Conservation (phyloP, 2,888 invertebrate species). For the Acanthacorydalis orientalis region DNA sequence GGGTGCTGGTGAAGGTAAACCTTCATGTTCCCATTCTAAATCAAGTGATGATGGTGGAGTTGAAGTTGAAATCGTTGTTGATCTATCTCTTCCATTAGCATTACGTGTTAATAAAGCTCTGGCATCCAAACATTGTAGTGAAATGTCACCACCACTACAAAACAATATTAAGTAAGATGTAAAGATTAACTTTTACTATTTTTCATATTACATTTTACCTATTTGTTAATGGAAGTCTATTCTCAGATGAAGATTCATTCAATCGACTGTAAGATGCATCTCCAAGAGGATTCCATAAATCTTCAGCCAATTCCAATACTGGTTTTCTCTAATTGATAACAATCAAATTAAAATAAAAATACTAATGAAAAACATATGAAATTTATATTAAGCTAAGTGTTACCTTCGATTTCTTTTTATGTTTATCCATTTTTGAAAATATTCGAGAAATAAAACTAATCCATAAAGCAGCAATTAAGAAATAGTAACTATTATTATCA, state of each 20-base stretch:
- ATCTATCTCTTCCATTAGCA: not conserved
- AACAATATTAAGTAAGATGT: too few species aligned
- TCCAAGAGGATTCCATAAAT: constrained; percentile 20
- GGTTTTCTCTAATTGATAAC: constrained; percentile 17
- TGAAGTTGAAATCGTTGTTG: constrained; percentile 22
- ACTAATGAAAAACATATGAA: not conserved
- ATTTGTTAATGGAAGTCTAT: constrained; percentile 18
- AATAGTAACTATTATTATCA: not conserved
- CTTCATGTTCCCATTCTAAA: constrained; percentile 55
- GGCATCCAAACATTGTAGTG: constrained; percentile 41
- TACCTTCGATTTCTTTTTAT: constrained; percentile 2
- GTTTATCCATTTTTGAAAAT: constrained; percentile 6
- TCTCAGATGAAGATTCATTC: constrained; percentile 20
- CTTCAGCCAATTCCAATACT: constrained; percentile 24
- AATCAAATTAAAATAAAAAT: not conserved
- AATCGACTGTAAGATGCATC: constrained; percentile 22
- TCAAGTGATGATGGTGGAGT: constrained; percentile 51
- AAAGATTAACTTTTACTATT: too few species aligned
- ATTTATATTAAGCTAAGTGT: not conserved
- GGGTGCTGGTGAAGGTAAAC: constrained; percentile 13
- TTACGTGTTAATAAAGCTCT: constrained; percentile 24
- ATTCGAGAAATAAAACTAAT: constrained; percentile 3
- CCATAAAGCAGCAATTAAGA: constrained; percentile 2
- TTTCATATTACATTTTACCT: constrained; percentile 14
- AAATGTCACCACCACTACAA: constrained; percentile 31